Evolutionary conservation across 1,140 invertebrate species (phyloP), one percentile per base, ranked within the genome.

Genomic region (Drosophila santomea): DNA sequence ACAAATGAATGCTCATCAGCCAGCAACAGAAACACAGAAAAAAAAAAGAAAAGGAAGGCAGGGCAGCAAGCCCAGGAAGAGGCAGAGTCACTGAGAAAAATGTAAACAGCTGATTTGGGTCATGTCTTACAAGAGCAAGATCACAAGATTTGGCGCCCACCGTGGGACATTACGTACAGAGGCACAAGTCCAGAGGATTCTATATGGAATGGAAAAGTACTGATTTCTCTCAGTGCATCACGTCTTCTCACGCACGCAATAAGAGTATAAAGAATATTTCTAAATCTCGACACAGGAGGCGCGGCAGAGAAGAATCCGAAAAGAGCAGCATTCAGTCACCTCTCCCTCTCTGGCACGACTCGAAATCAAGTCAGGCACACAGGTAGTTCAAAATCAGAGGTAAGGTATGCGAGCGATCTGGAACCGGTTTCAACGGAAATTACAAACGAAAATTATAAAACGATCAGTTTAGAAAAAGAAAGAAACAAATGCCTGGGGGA

Each of bases 361-460:
- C 28, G 38, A 58, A 75, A 45, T 52, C 69, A 48, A 76, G 38
- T 71, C 61, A 23, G 47, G 56, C 75, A 75, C 84, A 88, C 83
- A 88, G 85, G 85, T 89, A 89, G 85, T 89, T 89, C 56, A 44
- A 75, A 66, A 68, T 68, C 61, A 61, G 64, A 68, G 64, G 64
- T 41, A 63, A 80, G 80, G 90, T 80, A 91, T 91, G 74, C 82
- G 79, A 90, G 79, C 85, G 90, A 88, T 88, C 80, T 78, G 63
- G 81, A 91, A 91, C 90, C 90, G 85, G 90, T 91, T 91, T 91
- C 81, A 91, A 90, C 90, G 90, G 90, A 91, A 91, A 91, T 90
- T 91, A 91, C 85, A 90, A 90, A 88, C 85, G 85, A 89, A 89
- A 90, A 89, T 90, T 89, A 89, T 89, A 89, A 89, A 89, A 89